Evolutionary conservation across 2,888 invertebrate genomes (phyloP), one percentile per base, ranked within the genome.

Genomic region (Brenthis ino): DNA sequence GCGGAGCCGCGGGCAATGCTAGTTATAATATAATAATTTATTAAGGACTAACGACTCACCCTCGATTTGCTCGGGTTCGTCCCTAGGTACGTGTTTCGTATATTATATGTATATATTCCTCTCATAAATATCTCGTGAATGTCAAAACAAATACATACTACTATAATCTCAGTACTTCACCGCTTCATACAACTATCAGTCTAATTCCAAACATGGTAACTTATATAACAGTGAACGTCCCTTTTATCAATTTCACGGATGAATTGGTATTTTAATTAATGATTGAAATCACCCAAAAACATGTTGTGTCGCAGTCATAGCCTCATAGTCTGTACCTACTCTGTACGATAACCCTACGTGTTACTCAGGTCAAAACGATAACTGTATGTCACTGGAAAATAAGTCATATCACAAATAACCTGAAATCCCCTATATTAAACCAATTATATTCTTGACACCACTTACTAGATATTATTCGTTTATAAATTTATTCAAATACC

Each of bases 261-360:
- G 60, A 68, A 66, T 64, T 61, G 57, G 13, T 67, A 60, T 63
- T 71, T 65, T 68, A 72, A 71, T 74, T 65, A 71, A 68, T 64
- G 70, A 67, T 75, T 77, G 76, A 78, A 79, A 79, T 79, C 74
- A 78, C 75, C 71, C 77, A 82, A 81, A 82, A 84, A 77, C 76
- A 78, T 74, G 73, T 79, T 61, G 57, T 48, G 68, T 71, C 73
- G 65, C 72, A 70, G 68, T 69, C 75, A 68, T 74, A 75, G 84
- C 82, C 20, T 20, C 20, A 20, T 20, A 84, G 83, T 83, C 75
- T 80, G 73, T 73, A 72, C n/a, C n/a, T n/a, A n/a, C 47, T 83
- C 75, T 80, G 73, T 72, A 72, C 37, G 87, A 86, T 86, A 86
- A 84, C 85, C 83, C 76, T 58, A 57, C 61, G 71, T 65, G 72